Conservation (phyloP, 2,113 vertebrate species). For the Planiliza haematocheilus region DNA sequence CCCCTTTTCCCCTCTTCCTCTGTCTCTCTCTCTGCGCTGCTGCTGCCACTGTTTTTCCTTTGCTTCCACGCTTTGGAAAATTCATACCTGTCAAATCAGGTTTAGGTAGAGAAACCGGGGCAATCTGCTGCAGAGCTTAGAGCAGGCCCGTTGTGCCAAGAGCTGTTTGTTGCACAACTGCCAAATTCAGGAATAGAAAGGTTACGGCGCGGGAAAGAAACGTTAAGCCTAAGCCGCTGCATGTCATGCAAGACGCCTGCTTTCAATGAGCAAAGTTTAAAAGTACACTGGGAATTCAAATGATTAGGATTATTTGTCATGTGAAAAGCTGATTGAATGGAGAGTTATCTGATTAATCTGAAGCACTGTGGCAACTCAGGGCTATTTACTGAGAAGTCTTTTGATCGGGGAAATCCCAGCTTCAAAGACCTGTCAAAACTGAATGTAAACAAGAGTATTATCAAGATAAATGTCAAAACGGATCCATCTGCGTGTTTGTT, state of each 20-base stretch:
- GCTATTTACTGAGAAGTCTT: conserved; percentile 40
- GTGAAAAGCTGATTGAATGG: conserved; percentile 53
- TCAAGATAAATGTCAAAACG: conserved; percentile 59
- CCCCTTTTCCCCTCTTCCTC: not conserved
- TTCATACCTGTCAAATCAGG: conserved; percentile 65
- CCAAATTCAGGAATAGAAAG: conserved; percentile 55
- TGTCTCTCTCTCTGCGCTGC: too few relatives aligned
- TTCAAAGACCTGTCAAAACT: conserved; percentile 42
- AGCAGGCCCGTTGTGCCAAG: conserved; percentile 50
- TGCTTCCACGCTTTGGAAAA: conserved; percentile 42
- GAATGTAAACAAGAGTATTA: conserved; percentile 46
- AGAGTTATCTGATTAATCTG: conserved; percentile 38
- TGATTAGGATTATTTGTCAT: conserved; percentile 21
- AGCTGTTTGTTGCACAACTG: conserved; percentile 60
- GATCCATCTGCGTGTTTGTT: conserved; percentile 28
- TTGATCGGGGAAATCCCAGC: conserved; percentile 47
- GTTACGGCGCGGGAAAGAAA: conserved; percentile 9
- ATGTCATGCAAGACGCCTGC: not conserved
- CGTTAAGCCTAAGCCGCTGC: not conserved
- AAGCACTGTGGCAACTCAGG: conserved; percentile 6
- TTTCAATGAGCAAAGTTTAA: conserved; percentile 4
- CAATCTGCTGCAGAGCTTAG: conserved; percentile 55
- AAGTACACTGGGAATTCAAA: not conserved
- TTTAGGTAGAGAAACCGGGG: conserved; percentile 54
- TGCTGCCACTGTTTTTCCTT: conserved; percentile 25